Evolutionary conservation across 1,140 invertebrate genomes (phyloP).

Genomic region (Brachionus rotundiformis): DNA sequence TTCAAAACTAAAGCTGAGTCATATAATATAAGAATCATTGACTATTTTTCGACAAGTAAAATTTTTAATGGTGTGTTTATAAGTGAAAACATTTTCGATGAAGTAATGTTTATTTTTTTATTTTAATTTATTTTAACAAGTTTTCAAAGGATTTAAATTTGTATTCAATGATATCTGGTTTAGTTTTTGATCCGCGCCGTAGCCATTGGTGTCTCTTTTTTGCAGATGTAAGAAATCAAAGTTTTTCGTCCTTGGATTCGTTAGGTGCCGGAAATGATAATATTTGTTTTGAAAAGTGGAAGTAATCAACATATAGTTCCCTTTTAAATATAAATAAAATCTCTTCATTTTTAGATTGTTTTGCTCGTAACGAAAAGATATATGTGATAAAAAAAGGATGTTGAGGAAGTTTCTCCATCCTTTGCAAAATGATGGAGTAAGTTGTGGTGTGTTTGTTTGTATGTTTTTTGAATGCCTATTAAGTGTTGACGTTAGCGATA

Average conservation of each 20-base stretch:
- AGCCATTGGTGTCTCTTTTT: background rate
- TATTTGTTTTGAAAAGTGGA: background rate
- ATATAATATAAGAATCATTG: no score
- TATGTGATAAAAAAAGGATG: background rate
- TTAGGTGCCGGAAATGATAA: no score
- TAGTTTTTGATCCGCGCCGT: background rate
- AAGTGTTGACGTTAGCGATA: background rate
- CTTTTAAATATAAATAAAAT: no score
- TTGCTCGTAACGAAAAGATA: background rate
- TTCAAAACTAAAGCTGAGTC: no score
- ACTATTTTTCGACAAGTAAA: background rate
- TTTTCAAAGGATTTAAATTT: background rate
- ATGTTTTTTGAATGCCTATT: background rate
- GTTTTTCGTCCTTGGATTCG: no score
- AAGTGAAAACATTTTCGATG: background rate
- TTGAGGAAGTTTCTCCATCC: background rate
- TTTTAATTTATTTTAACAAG: background rate
- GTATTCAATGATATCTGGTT: background rate
- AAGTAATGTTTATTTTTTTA: background rate
- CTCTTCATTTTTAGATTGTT: conserved; percentile 4
- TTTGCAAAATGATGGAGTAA: background rate
- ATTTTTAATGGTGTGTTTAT: background rate
- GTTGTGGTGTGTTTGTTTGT: no score
- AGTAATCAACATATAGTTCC: no score
- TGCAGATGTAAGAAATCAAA: no score